A percentile compares a stretch with the other conserved stretches of the same genome.
These are phyloP conservation scores for Cuniculus paca DNA, from an alignment of 2,797 vertebrate genomes.

Conservation along the genomic window DNA sequence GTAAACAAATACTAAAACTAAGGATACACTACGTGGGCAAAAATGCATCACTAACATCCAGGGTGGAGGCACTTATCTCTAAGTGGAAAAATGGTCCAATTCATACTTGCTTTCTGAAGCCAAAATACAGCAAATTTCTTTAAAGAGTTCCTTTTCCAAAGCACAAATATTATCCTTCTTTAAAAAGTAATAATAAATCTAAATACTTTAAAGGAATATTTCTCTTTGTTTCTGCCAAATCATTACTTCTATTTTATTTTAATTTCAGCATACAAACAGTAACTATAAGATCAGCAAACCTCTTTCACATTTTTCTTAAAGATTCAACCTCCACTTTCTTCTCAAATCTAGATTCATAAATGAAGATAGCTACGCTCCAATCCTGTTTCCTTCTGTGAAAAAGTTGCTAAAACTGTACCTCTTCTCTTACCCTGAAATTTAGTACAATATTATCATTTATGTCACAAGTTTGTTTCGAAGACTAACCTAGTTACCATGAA, in stretches of 20 bases:
- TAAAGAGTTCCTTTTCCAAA: background rate
- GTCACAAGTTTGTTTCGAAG: background rate
- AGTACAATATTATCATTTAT: background rate
- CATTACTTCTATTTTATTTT: slow-evolving; percentile 18
- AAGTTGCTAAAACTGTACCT: background rate
- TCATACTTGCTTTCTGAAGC: background rate
- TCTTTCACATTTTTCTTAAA: background rate
- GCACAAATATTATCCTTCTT: background rate
- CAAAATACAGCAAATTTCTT: background rate
- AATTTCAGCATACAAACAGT: background rate
- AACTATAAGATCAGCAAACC: background rate
- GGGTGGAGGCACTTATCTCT: background rate
- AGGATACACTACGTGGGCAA: background rate
- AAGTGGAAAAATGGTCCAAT: background rate
- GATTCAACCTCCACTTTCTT: background rate
- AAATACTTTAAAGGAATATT: background rate
- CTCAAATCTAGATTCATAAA: background rate
- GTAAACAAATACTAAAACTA: background rate
- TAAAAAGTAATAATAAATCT: background rate
- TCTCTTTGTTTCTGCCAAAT: background rate
- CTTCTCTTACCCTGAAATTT: slow-evolving; percentile 3
- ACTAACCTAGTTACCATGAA: background rate
- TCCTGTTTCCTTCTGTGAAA: background rate
- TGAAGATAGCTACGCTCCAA: background rate
- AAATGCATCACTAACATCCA: background rate